Base-by-base conservation (phyloP, 2,113 vertebrate species). In the Balaeniceps rex region DNA sequence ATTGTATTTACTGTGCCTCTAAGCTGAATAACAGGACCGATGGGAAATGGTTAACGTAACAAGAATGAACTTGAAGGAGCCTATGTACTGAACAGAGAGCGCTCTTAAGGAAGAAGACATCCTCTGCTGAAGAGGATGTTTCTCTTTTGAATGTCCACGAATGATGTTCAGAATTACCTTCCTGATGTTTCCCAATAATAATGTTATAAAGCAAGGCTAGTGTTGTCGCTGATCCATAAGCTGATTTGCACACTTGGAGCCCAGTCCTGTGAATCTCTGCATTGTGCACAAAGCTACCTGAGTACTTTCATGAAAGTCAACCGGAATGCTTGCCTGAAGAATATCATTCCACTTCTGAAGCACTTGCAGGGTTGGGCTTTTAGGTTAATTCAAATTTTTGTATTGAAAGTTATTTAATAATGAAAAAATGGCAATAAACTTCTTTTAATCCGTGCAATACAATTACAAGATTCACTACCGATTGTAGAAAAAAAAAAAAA, bases 401-500 rank as follows among this genome's bases (percentile, higher is more conserved):
- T 94, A 80, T 80, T 91, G 71, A 83, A 95, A 91, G 22, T 65
- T 97, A 95, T 97, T 97, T 97, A 96, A 97, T 96, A 95, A 94
- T 97, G 66, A 95, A 95, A 93, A 85, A 93, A 51, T 6, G 49
- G 24, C 95, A 83, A 87, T 96, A 85, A 95, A 91, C 96, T 66
- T 66, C 69, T 93, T 96, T 86, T 83, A 96, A 94, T 88, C 96
- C 97, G 97, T 96, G 94, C 96, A 96, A 97, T 97, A 90, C 44
- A 95, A 85, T 83, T 96, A 94, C 89, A 96, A 97, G 74, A 95
- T 96, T 77, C 87, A 97, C 91, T 94, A 95, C 87, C 65, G 5
- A 83, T 72, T 86, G 90, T 97, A 91, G 81, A 49, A 94, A 95
- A 83, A 75, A 94, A 91, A 61, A 66, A 55, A 63, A 83, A 77